Percentiles rank a stretch among this genome's conserved stretches.
Evolutionary conservation across 2,888 invertebrate genomes (phyloP).

Genomic region (Drosophila algonquin): DNA sequence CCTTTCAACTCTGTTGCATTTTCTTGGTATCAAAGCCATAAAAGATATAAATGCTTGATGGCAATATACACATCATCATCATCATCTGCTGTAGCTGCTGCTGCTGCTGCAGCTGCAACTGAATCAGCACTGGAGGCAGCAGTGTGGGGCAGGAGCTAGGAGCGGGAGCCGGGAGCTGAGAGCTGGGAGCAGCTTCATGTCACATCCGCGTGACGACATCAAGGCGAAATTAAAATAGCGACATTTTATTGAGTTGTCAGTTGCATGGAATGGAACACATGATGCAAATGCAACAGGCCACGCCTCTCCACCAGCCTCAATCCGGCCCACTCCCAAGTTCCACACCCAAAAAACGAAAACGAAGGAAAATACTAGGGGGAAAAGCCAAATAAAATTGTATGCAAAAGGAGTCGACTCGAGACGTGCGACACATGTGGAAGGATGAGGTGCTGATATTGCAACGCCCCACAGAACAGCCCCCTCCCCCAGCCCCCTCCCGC

Average conservation of each 20-base stretch:
- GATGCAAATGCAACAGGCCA: constrained; percentile 55
- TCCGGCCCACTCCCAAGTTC: constrained; percentile 38
- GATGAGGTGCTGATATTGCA: constrained; percentile 73
- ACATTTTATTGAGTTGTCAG: constrained; percentile 78
- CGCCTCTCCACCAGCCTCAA: constrained; percentile 45
- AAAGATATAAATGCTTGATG: constrained; percentile 54
- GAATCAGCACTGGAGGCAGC: constrained; percentile 33
- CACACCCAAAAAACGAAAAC: constrained; percentile 66
- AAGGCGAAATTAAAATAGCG: constrained; percentile 67
- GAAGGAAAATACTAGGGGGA: constrained; percentile 4
- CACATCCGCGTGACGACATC: constrained; percentile 65
- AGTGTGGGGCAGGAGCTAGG: constrained; percentile 1
- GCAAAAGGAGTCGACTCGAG: constrained; percentile 37
- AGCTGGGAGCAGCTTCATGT: constrained; percentile 47
- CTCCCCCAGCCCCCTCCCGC: not conserved
- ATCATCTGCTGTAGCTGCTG: not conserved
- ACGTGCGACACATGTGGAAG: constrained; percentile 47
- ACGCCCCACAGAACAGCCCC: constrained; percentile 60
- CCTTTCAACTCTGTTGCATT: constrained; percentile 40
- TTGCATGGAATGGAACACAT: constrained; percentile 64
- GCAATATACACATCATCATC: constrained; percentile 74
- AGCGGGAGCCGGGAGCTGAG: constrained; percentile 18
- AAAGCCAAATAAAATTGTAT: constrained; percentile 22
- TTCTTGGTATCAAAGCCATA: constrained; percentile 56
- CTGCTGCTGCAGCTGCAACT: constrained; percentile 40